Evolutionary conservation across 1,140 invertebrate species (phyloP), one percentile per base, ranked within the genome.

Genomic region (Aphelenchoides besseyi): DNA sequence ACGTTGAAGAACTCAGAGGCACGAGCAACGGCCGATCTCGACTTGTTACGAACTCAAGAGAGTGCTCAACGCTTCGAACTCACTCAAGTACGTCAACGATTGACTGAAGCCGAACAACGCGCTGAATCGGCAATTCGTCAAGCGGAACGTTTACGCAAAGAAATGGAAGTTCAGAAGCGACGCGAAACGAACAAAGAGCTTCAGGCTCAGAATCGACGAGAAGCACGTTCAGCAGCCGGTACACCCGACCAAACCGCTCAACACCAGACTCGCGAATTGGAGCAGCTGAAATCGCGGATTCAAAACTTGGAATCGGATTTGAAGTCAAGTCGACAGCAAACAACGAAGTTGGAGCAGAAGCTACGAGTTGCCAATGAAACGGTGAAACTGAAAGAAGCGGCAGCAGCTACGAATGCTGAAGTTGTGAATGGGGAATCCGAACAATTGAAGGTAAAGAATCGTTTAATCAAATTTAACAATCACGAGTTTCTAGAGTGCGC

Each of bases 201-300:
- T 12, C n/a, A 37, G 18, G 26, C 16, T 12, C 12, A 66, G 30
- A 69, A 67, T 52, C 63, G 18, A 28, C 66, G 54, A 16, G 30
- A 57, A 18, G 36, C n/a, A 61, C 28, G 8, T 18, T 3, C 12
- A 32, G 26, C 16, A 29, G 66, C 29, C 35, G 61, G 2, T 37
- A 70, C 16, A 16, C 32, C 30, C 5, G 33, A 70, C 18, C 68
- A 67, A 23, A 35, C 8, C 9, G 61, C 57, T n/a, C 52, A 48
- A 26, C 52, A 74, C 28, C 32, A 70, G 26, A 69, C 69, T 18
- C 28, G 55, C 35, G 61, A 69, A 62, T 68, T 76, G 28, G 73
- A 77, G 12, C 78, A 77, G 48, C 23, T 78, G 16, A 68, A 80
- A 26, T 12, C 23, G 3, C 80, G 77, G 53, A 70, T 80, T 32